These are phyloP conservation scores for Phrynocephalus vlangalii DNA, from an alignment of 2,797 vertebrate genomes.

Conservation along the genomic window DNA sequence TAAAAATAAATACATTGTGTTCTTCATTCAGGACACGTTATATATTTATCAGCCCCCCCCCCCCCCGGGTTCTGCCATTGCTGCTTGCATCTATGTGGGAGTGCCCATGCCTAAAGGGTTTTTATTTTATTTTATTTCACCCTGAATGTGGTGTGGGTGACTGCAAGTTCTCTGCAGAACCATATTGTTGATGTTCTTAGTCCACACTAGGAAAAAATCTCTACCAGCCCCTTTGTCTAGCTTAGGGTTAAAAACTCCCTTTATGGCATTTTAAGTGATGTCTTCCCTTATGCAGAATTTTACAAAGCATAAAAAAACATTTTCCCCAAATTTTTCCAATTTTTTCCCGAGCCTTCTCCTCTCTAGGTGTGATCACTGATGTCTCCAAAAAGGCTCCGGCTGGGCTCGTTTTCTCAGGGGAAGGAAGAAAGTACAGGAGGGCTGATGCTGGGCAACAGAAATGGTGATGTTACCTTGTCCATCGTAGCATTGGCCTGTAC, in stretches of 20 bases:
- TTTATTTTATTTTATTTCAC: not conserved
- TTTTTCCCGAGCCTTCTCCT: not conserved
- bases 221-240: too few relatives aligned
- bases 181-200: too few relatives aligned
- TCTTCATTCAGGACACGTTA: not conserved
- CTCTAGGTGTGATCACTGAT: not conserved
- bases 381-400: too few relatives aligned
- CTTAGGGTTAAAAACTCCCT: too few relatives aligned
- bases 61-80: not conserved
- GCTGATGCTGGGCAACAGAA: accelerated
- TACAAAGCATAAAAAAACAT: too few relatives aligned
- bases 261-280: too few relatives aligned
- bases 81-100: not conserved
- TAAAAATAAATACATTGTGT: not conserved
- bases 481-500: not conserved
- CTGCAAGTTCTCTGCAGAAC: too few relatives aligned
- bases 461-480: not conserved
- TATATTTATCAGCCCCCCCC: not conserved
- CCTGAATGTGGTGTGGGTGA: too few relatives aligned
- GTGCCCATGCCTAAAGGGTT: not conserved
- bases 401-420: too few relatives aligned
- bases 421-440: not conserved
- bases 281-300: too few relatives aligned
- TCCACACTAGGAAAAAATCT: too few relatives aligned
- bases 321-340: too few relatives aligned